Conservation (phyloP, 2,888 invertebrate genomes). For the Tetramorium bicarinatum region DNA sequence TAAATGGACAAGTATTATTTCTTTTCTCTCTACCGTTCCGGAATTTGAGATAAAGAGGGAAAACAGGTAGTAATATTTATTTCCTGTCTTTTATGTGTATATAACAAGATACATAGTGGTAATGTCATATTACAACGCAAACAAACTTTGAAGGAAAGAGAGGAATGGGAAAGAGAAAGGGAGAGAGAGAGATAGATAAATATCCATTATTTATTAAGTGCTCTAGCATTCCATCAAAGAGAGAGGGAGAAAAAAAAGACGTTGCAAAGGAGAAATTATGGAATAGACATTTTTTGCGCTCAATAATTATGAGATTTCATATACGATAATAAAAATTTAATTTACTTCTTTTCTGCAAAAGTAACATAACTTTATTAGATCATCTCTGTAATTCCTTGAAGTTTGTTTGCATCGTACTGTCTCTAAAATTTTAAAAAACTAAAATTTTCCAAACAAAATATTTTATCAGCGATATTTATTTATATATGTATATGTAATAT, state of each 20-base stretch:
- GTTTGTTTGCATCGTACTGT: not conserved
- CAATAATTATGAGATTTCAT: not conserved
- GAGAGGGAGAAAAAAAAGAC: not conserved
- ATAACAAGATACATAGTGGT: not conserved
- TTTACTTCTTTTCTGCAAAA: not conserved
- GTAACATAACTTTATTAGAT: not conserved
- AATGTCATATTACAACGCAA: slow-evolving; percentile 3
- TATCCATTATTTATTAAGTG: not conserved
- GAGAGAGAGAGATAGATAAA: not conserved
- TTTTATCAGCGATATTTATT: not conserved
- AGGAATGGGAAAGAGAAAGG: not conserved
- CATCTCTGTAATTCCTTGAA: not conserved
- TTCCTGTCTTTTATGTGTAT: not conserved
- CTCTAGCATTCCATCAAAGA: not conserved
- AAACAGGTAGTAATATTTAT: not conserved
- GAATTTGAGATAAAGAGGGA: not conserved
- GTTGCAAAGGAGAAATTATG: not conserved
- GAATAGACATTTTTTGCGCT: not conserved
- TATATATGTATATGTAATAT: not conserved
- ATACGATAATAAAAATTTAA: slow-evolving; percentile 4
- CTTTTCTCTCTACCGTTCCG: not conserved
- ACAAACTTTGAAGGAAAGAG: not conserved
- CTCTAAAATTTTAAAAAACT: not conserved
- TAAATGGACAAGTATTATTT: not conserved
- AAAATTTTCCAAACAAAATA: not conserved